Evolutionary conservation across 2,113 vertebrate genomes (phyloP).

Genomic region (Phaethornis superciliosus): DNA sequence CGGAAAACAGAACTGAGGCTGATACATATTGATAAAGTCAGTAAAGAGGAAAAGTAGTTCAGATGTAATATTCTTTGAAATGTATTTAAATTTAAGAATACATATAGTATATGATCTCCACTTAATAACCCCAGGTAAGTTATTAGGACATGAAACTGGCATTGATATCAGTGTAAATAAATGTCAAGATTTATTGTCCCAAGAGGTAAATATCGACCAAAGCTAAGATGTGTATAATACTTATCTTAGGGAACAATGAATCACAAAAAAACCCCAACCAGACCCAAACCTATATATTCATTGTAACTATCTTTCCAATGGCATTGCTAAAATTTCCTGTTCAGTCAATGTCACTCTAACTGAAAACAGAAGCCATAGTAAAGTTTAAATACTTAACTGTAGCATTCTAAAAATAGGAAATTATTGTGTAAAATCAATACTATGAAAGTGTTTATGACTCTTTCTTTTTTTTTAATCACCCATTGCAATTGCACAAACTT

Average conservation of each 20-base stretch:
- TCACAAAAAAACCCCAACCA: background rate
- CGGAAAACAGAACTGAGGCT: background rate
- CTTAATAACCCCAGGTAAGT: background rate
- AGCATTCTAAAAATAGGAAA: slow-evolving; percentile 11
- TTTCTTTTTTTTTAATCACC: background rate
- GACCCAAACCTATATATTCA: background rate
- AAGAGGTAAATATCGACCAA: background rate
- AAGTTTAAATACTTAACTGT: background rate
- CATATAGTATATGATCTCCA: background rate
- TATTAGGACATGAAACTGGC: background rate
- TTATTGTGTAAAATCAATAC: background rate
- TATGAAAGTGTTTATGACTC: background rate
- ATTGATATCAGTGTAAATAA: background rate
- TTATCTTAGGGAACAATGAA: background rate
- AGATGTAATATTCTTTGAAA: background rate
- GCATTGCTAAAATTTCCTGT: background rate
- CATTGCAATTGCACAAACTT: background rate
- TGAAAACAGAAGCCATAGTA: background rate
- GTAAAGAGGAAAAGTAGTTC: background rate
- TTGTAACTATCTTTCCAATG: background rate
- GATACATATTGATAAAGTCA: background rate
- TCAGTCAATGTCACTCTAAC: background rate
- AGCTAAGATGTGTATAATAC: background rate
- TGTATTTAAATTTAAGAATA: background rate
- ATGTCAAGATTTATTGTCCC: background rate